A percentile compares a stretch with the other conserved stretches of the same genome.
phyloP scores from a whole-genome alignment of 2,888 invertebrate species.

The Oscheius sp. region DNA sequence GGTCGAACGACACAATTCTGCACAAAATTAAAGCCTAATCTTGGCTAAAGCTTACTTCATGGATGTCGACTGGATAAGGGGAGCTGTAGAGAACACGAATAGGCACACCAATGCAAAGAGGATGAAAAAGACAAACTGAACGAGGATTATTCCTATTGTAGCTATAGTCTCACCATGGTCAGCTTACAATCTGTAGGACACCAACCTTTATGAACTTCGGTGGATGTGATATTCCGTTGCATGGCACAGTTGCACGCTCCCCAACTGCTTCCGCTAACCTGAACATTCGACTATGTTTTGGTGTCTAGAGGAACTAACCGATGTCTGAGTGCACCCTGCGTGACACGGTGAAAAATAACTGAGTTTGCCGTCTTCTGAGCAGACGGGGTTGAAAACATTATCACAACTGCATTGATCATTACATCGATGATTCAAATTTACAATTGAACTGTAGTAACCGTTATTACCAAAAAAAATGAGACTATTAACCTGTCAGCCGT shows the following conservation, averaged over 20 bases:
- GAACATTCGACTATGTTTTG: neutral
- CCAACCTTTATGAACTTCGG: slow-evolving; percentile 38
- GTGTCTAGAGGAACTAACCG: neutral
- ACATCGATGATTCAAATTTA: slow-evolving; percentile 34
- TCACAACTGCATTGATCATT: slow-evolving; percentile 52
- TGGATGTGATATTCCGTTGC: slow-evolving; percentile 10
- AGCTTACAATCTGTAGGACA: slow-evolving; percentile 36
- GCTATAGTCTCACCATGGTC: slow-evolving; percentile 19
- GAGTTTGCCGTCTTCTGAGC: slow-evolving; percentile 44
- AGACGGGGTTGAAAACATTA: slow-evolving; percentile 59
- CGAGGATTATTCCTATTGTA: neutral
- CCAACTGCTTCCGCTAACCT: neutral
- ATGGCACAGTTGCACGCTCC: slow-evolving; percentile 1
- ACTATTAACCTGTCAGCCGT: neutral
- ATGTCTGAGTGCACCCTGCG: slow-evolving; percentile 44
- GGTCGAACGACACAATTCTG: slow-evolving; percentile 56
- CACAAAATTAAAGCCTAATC: neutral
- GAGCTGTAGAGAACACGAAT: slow-evolving; percentile 52
- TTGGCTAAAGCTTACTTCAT: slow-evolving; percentile 38
- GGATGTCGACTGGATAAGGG: slow-evolving; percentile 53
- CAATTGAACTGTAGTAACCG: neutral
- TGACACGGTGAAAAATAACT: slow-evolving; percentile 59
- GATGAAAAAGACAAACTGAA: slow-evolving; percentile 47
- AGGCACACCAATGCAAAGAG: slow-evolving; percentile 53
- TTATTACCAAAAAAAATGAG: neutral